These are phyloP conservation scores for Pseudomyrmex cubaensis DNA, from an alignment of 1,140 invertebrate species.

Conservation along the genomic window DNA sequence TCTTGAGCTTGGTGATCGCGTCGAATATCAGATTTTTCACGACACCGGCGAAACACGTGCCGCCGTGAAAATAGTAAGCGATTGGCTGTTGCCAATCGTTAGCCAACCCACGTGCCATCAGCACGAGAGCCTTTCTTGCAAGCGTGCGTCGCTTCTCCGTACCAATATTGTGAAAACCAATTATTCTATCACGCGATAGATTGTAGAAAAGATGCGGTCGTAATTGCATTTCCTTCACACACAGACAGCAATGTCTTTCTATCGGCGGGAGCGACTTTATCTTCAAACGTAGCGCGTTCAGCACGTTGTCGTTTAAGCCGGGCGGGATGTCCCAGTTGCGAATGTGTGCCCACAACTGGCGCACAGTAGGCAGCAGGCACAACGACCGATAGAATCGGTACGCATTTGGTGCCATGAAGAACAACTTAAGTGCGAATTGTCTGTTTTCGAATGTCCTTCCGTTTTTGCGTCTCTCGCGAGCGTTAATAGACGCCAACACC, in stretches of 20 bases:
- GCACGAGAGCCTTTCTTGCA: conserved; percentile 24
- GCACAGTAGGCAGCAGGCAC: conserved; percentile 11
- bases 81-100: conserved; percentile 39
- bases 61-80: conserved; percentile 29
- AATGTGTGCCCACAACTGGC: conserved; percentile 22
- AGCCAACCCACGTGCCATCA: conserved; percentile 30
- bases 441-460: conserved; percentile 5
- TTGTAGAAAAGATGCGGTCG: conserved; percentile 45
- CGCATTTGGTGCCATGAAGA: conserved; percentile 21
- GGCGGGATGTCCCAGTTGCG: conserved; percentile 26
- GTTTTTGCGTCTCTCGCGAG: conserved; percentile 15
- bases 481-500: conserved; percentile 13
- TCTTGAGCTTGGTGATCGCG: conserved; percentile 5
- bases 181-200: conserved; percentile 38
- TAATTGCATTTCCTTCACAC: conserved; percentile 22
- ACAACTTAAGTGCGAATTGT: conserved; percentile 37
- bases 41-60: background rate
- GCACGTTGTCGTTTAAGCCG: conserved; percentile 30
- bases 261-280: conserved; percentile 8
- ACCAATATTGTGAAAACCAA: conserved; percentile 32
- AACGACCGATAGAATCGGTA: conserved; percentile 31
- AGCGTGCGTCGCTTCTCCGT: conserved; percentile 20
- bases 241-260: conserved; percentile 17
- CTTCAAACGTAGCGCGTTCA: conserved; percentile 39
- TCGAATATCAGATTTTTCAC: conserved; percentile 35